Evolutionary conservation across 2,113 vertebrate species (phyloP), one percentile per base, ranked within the genome.

Genomic region (Oophaga pumilio): DNA sequence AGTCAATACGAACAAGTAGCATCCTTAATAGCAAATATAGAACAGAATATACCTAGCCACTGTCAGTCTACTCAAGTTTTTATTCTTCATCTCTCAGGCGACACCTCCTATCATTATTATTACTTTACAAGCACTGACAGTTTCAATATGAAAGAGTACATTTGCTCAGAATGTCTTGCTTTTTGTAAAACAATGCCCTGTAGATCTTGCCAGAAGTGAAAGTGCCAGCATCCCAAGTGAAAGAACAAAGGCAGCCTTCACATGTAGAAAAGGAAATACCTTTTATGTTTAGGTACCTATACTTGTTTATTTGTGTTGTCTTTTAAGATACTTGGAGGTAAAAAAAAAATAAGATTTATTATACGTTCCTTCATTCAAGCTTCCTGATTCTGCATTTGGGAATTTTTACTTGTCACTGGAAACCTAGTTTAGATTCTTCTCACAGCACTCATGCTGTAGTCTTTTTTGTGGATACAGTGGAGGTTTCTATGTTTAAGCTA

Each of bases 101-200:
- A 60, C 83, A 85, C 69, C 83, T 74, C 83, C 83, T 49, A 85
- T 85, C 69, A 76, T 74, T 85, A 85, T 85, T 76, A 76, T 85
- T 85, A 60, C 68, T 74, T 85, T 85, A 85, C 83, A 76, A 76
- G 69, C 69, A 60, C 68, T 85, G 83, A 85, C 83, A 74, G 68
- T 49, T 85, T 85, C 69, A 76, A 60, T 85, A 85, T 85, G 69
- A 85, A 85, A 85, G 68, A 85, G 69, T 85, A 85, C 83, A 85
- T 76, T 85, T 85, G 83, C 83, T 76, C 69, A 28, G 82, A 71
- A 84, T 84, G 82, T 84, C 82, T 84, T 73, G 82, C 82, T 84
- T 84, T 56, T 84, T 84, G 82, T 84, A 71, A 62, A 84, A 73
- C 82, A 84, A 84, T 84, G 82, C 82, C 82, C 82, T 73, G 82